phyloP scores from a whole-genome alignment of 2,888 invertebrate species.

The Sinodicranocentrus sp. region DNA sequence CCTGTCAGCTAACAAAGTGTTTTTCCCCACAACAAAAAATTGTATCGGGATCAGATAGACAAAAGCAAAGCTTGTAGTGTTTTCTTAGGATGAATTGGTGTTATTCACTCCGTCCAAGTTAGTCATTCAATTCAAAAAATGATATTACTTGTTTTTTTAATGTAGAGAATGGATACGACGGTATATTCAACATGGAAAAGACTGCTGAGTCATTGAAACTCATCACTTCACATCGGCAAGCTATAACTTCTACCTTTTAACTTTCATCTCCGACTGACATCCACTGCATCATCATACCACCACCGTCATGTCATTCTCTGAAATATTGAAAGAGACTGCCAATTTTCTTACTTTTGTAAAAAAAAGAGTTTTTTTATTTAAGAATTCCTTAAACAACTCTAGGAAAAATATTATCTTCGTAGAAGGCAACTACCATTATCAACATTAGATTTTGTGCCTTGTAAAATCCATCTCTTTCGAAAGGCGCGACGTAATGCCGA shows the following conservation, averaged over 20 bases:
- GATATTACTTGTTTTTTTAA: conserved; percentile 27
- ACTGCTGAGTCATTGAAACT: conserved; percentile 68
- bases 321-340: conserved; percentile 72
- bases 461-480: conserved; percentile 1
- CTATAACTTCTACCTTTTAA: conserved; percentile 66
- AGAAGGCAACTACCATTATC: conserved; percentile 18
- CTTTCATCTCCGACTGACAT: conserved; percentile 70
- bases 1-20: conserved; percentile 45
- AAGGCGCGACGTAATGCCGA: conserved; percentile 27
- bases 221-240: conserved; percentile 58
- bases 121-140: conserved; percentile 46
- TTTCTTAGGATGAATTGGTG: conserved; percentile 46
- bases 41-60: conserved; percentile 45
- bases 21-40: conserved; percentile 34
- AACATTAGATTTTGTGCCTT: background rate
- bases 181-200: conserved; percentile 11
- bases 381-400: conserved; percentile 60
- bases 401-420: conserved; percentile 2
- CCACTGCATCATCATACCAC: conserved; percentile 54
- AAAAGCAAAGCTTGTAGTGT: conserved; percentile 31
- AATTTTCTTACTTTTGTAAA: conserved; percentile 69
- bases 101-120: conserved; percentile 38
- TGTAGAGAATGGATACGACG: conserved; percentile 42
- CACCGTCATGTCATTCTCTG: conserved; percentile 58
- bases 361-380: conserved; percentile 42